These are phyloP conservation scores for Magallana gigas DNA, from an alignment of 1,140 invertebrate genomes.

Conservation along the genomic window DNA sequence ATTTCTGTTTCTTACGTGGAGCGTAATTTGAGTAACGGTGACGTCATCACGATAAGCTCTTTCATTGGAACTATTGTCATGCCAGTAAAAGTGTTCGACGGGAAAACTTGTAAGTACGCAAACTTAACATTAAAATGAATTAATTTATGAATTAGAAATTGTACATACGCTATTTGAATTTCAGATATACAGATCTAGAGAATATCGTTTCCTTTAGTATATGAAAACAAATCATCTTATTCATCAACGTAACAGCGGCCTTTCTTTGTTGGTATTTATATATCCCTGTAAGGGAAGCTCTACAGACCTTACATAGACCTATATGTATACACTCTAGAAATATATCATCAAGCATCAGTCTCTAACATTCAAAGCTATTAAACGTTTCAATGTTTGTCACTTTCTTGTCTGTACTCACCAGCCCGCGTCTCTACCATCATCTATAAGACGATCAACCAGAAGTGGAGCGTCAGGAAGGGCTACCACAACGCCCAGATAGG, in stretches of 20 bases:
- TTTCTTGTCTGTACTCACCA: neutral
- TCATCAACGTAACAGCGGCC: too few relatives aligned
- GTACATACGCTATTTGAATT: too few relatives aligned
- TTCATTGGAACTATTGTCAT: constrained; percentile 18
- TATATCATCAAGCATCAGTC: too few relatives aligned
- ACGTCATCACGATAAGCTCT: constrained; percentile 10
- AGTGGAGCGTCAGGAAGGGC: constrained; percentile 29
- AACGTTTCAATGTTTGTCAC: too few relatives aligned
- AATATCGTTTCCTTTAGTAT: too few relatives aligned
- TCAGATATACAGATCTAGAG: too few relatives aligned
- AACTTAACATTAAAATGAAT: neutral
- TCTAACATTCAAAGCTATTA: too few relatives aligned
- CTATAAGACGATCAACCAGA: constrained; percentile 47
- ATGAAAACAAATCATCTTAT: too few relatives aligned
- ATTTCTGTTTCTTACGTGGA: neutral
- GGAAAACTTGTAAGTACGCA: neutral
- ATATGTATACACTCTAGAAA: too few relatives aligned
- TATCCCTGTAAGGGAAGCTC: too few relatives aligned
- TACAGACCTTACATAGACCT: too few relatives aligned
- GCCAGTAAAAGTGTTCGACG: constrained; percentile 1
- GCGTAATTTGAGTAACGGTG: constrained; percentile 29
- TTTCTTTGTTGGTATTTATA: too few relatives aligned
- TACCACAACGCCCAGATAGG: constrained; percentile 50
- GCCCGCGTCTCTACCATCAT: constrained; percentile 57
- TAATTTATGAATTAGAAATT: neutral